Base-by-base conservation (phyloP, 2,797 vertebrate species). In the Brotogeris chrysoptera region DNA sequence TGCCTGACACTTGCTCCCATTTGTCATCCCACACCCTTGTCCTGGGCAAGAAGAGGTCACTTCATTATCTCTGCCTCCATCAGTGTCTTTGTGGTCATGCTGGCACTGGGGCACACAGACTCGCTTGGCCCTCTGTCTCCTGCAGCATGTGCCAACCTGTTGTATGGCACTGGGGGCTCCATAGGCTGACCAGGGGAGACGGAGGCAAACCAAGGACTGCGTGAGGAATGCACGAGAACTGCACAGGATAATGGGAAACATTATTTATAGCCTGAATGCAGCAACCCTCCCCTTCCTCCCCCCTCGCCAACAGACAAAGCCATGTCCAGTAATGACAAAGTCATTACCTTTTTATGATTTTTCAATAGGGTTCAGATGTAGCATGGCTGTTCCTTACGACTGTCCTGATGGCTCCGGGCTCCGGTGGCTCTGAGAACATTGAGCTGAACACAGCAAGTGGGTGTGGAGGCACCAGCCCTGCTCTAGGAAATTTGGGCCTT, bases 321-420 rank as follows among this genome's bases (percentile, higher is more conserved):
- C 96, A 95, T 98, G 97, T 98, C 98, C 96, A 86, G 97, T 98
- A 98, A 98, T 97, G 98, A 98, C 97, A 97, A 98, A 98, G 97
- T 98, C 97, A 98, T 98, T 98, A 98, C 93, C 96, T 97, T 98
- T 98, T 98, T 98, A 98, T 97, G 97, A 98, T 97, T 98, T 98
- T 98, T 98, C 98, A 97, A 98, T 98, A 97, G 94, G 95, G 95
- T 98, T 97, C 96, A 97, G 97, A 94, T 97, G 90, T 96, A 96
- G 95, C 44, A 14, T 93, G 94, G 88, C 94, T 95, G 7, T 64
- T 95, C 88, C 91, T 79, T 47, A 28, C 77, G 68, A 69, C 90
- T 64, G 69, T 43, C 64, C 95, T 52, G 92, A 91, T 91, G 95
- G 81, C 92, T 96, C 53, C 1, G 0, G 25, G 86, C 93, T 95